Percentiles rank a stretch among this genome's conserved stretches.
Evolutionary conservation across 2,113 vertebrate genomes (phyloP).

Genomic region (Cygnus atratus): DNA sequence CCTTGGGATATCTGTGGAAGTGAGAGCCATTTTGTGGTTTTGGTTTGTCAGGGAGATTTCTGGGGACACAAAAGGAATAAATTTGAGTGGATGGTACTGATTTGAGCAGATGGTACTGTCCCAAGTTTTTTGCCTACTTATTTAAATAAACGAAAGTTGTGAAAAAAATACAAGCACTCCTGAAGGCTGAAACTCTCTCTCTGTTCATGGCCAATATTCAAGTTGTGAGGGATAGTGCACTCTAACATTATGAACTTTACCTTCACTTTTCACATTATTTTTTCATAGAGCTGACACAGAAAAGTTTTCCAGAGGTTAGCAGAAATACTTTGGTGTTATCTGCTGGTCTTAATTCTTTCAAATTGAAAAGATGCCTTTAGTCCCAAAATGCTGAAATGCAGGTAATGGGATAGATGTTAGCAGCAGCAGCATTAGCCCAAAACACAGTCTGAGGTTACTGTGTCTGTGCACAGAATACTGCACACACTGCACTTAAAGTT

Average conservation of each 20-base stretch:
- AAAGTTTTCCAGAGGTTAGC: background rate
- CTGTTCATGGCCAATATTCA: background rate
- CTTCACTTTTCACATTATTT: background rate
- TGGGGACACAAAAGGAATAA: background rate
- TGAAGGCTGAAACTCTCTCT: background rate
- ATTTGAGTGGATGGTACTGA: background rate
- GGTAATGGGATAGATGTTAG: background rate
- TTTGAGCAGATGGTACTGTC: background rate
- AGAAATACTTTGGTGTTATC: background rate
- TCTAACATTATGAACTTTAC: background rate
- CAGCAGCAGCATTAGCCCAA: background rate
- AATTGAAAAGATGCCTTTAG: background rate
- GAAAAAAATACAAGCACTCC: background rate
- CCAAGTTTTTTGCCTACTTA: background rate
- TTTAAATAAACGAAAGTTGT: background rate
- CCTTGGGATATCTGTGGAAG: background rate
- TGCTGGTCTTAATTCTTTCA: background rate
- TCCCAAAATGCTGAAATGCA: background rate
- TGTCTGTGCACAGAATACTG: background rate
- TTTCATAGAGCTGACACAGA: background rate
- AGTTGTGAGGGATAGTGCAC: background rate
- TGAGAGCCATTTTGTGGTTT: background rate
- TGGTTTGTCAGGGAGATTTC: background rate
- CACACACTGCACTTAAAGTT: background rate
- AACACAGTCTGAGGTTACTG: background rate